phyloP scores from a whole-genome alignment of 2,888 invertebrate genomes.

The Phengaris alcon region DNA sequence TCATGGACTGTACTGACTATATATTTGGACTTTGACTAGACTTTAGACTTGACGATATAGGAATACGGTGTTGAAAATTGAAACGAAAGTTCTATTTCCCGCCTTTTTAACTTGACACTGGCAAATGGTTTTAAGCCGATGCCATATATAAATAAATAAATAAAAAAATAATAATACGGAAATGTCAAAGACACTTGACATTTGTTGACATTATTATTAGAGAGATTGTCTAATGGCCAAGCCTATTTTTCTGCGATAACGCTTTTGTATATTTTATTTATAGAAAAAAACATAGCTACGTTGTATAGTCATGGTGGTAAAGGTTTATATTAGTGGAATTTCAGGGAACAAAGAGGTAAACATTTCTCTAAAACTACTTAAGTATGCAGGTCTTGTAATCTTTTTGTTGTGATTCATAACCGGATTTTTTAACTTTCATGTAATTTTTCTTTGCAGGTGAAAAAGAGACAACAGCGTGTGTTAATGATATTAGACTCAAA shows the following conservation, averaged over 20 bases:
- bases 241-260: constrained; percentile 69
- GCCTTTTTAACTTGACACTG: too few species aligned
- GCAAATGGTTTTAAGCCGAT: too few species aligned
- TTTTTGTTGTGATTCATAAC: constrained; percentile 62
- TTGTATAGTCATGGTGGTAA: constrained; percentile 87
- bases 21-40: too few species aligned
- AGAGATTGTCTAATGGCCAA: constrained; percentile 69
- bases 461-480: constrained; percentile 96
- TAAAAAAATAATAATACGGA: background rate
- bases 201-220: constrained; percentile 51
- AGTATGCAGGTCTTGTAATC: constrained; percentile 60
- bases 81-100: too few species aligned
- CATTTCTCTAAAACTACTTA: constrained; percentile 66
- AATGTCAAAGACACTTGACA: constrained; percentile 30
- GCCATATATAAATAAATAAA: too few species aligned
- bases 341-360: constrained; percentile 96
- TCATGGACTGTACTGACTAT: too few species aligned
- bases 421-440: constrained; percentile 48
- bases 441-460: constrained; percentile 84
- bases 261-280: constrained; percentile 55
- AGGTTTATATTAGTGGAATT: constrained; percentile 94
- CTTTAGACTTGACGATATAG: too few species aligned
- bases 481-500: constrained; percentile 95
- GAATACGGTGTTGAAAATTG: too few species aligned
- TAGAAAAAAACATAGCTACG: constrained; percentile 45